Conservation (phyloP, 2,888 invertebrate species). For the Diogma glabrata region DNA sequence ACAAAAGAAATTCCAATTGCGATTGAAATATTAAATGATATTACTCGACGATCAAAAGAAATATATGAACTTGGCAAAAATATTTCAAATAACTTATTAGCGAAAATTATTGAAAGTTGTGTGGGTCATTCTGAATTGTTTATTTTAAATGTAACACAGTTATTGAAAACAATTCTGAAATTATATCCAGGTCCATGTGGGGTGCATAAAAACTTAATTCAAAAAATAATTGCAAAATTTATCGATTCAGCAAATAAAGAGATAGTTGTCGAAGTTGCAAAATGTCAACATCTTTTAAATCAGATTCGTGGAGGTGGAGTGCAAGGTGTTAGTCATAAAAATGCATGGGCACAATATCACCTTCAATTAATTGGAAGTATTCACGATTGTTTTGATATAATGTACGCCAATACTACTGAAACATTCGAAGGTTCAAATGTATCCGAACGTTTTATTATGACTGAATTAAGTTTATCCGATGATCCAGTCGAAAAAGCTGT, state of each 20-base stretch:
- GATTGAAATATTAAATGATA: conserved; percentile 20
- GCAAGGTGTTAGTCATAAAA: conserved; percentile 25
- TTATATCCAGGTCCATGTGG: conserved; percentile 26
- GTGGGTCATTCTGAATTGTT: conserved; percentile 15
- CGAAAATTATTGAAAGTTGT: conserved; percentile 25
- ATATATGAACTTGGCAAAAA: conserved; percentile 26
- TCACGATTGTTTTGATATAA: conserved; percentile 22
- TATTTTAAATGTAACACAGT: conserved; percentile 22
- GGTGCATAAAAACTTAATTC: conserved; percentile 22
- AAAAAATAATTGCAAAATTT: conserved; percentile 24
- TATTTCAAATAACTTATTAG: conserved; percentile 22
- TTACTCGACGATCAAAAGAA: conserved; percentile 16
- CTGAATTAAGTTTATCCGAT: conserved; percentile 18
- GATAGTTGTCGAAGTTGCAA: conserved; percentile 22
- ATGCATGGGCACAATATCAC: conserved; percentile 26
- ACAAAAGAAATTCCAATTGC: conserved; percentile 17
- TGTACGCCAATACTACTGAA: conserved; percentile 24
- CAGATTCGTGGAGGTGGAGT: conserved; percentile 27
- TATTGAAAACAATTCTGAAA: conserved; percentile 24
- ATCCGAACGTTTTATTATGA: conserved; percentile 16
- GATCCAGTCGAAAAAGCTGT: conserved; percentile 24
- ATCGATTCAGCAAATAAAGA: conserved; percentile 22
- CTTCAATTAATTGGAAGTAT: conserved; percentile 23
- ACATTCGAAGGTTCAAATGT: conserved; percentile 21
- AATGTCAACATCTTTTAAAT: conserved; percentile 29